Evolutionary conservation across 2,888 invertebrate genomes (phyloP), one percentile per base, ranked within the genome.

Genomic region (Herminia tarsipennalis): DNA sequence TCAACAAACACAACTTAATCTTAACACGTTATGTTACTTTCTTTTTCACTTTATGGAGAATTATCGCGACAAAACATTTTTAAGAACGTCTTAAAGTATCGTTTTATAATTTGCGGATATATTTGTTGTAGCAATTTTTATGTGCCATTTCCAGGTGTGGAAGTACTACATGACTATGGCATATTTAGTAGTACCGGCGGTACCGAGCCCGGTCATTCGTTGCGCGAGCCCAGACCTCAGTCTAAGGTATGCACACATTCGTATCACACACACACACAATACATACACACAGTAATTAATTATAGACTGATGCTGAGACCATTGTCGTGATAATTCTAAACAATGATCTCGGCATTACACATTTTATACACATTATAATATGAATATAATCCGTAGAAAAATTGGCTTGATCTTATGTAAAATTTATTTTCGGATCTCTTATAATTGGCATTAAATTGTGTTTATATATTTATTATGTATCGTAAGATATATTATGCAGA

Each of bases 131-230:
- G n/a, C n/a, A n/a, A n/a, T n/a, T n/a, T n/a, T n/a, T n/a, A n/a
- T n/a, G n/a, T n/a, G n/a, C n/a, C n/a, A n/a, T 1, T 49, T 54
- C 3, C 62, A 87, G 85, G 94, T 99, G 14, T 99, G 99, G 99
- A 96, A 98, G 78, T 99, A 99, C 91, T 99, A 99, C 87, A 94
- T 98, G 69, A 97, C 98, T 9, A 96, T 99, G 92, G 98, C 98
- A 4, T 99, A 99, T 91, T 94, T 98, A 38, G 96, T 99, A 30
- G 98, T 98, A 3, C 99, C 99, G 6, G 96, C 98, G 14, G 95
- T 96, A 51, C 96, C 97, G 0, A 96, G 95, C 76, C 96, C 97
- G 0, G 94, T 97, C 20, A 94, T 97, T 34, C 94, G 98, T 39
- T 98, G 98, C 83, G 98, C 98, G 20, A 98, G 98, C 60, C 98